Base-by-base conservation (phyloP, 1,140 invertebrate genomes). In the Vanessa atalanta region DNA sequence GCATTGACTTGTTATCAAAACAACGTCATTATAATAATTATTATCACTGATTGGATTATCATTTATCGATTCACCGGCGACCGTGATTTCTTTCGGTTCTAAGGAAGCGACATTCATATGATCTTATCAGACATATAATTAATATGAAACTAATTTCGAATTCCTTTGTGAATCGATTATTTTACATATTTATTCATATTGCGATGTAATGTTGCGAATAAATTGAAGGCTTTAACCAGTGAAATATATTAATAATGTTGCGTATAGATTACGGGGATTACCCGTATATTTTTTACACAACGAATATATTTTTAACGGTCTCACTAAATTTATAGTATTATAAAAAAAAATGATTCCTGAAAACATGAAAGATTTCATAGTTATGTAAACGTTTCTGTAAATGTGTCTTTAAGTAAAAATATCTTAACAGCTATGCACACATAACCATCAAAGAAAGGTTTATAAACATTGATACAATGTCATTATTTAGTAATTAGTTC, bases 11-110 rank as follows among this genome's bases (percentile, higher is more conserved):
- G 65, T 31, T 69, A 68, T 73, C 66, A 67, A 37, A 43, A 65
- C 31, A 57, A 69, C 73, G 70, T 75, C 76, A 75, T 73, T 37
- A 76, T 16, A 65, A 53, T 64, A 61, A 76, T 80, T 78, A 81
- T 83, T 76, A 66, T 47, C 70, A 23, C 20, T n/a, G 53, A 57
- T 57, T 57, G 60, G 69, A 76, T 78, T 78, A 75, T 80, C 66
- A 72, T 81, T 86, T 85, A 86, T 82, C 80, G 37, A 68, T 75
- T 75, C 66, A 85, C 85, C 80, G 72, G 60, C 70, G 79, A 81
- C 75, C 77, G 82, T 90, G 83, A 88, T 85, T 88, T 85, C 31
- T 76, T 43, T 61, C 67, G 53, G 74, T 77, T 79, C 72, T 70
- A 80, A 75, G 53, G 60, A 79, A 79, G 76, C 82, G 80, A 75